Conservation (phyloP, 2,113 vertebrate species). For the Eupsittula cactorum region DNA sequence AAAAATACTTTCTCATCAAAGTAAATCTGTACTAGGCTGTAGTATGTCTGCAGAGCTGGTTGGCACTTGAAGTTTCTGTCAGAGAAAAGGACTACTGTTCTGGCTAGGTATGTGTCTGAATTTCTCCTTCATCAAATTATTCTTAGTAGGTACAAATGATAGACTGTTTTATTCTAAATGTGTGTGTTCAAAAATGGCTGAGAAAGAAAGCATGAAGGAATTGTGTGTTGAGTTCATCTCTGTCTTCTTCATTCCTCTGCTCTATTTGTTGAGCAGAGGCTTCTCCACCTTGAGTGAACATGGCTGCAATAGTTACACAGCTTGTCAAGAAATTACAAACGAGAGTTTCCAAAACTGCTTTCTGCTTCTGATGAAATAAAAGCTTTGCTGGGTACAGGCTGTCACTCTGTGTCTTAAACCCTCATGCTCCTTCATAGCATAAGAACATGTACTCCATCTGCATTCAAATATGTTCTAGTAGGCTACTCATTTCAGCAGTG, state of each 20-base stretch:
- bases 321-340: background rate
- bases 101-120: background rate
- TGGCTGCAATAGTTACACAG: background rate
- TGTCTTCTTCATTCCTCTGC: background rate
- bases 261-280: background rate
- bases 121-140: background rate
- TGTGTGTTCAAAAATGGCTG: background rate
- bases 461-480: background rate
- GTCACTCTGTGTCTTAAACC: background rate
- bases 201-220: background rate
- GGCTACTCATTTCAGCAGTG: accelerated
- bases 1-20: background rate
- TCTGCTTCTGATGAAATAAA: background rate
- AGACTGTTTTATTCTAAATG: background rate
- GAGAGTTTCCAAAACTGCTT: background rate
- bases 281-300: background rate
- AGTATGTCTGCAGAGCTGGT: background rate
- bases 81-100: background rate
- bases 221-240: background rate
- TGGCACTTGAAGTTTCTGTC: background rate
- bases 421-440: background rate
- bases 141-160: background rate
- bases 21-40: background rate
- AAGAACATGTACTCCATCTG: background rate
- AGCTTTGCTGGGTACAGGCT: background rate